Conservation (phyloP, 2,888 invertebrate genomes). For the Biston stratarius region DNA sequence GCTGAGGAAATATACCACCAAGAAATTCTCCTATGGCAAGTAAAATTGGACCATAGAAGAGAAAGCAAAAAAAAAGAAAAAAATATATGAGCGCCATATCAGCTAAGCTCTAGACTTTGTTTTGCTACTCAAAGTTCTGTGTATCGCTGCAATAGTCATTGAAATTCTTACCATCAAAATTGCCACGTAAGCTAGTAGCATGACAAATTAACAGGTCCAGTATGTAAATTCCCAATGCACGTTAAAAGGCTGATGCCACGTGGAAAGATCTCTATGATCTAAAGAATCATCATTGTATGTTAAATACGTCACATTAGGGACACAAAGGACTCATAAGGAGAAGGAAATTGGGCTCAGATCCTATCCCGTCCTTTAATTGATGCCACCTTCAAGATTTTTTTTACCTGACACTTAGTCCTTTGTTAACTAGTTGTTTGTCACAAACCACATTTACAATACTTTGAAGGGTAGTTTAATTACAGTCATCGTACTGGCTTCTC, state of each 20-base stretch:
- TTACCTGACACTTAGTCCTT: not conserved
- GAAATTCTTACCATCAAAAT: too few relatives aligned
- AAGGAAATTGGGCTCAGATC: conserved; percentile 62
- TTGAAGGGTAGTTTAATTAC: too few relatives aligned
- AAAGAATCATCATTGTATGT: conserved; percentile 61
- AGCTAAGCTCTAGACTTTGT: too few relatives aligned
- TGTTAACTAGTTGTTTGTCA: not conserved
- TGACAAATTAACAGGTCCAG: conserved; percentile 47
- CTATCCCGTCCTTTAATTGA: conserved; percentile 55
- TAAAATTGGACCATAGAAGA: too few relatives aligned
- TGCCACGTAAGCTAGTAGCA: conserved; percentile 26
- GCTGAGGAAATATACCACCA: too few relatives aligned
- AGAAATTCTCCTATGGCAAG: too few relatives aligned
- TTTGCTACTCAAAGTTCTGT: too few relatives aligned
- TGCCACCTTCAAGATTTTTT: not conserved
- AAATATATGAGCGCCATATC: too few relatives aligned
- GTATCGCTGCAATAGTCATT: too few relatives aligned
- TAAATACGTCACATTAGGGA: conserved; percentile 57
- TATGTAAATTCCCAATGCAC: conserved; percentile 55
- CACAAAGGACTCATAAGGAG: conserved; percentile 54
- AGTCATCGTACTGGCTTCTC: too few relatives aligned
- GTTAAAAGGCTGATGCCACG: not conserved
- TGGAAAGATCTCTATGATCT: conserved; percentile 51
- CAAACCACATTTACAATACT: too few relatives aligned
- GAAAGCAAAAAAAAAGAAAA: too few relatives aligned